Percentiles rank a stretch among this genome's conserved stretches.
Conservation (phyloP, 2,113 vertebrate species). For the Brienomyrus brachyistius region DNA sequence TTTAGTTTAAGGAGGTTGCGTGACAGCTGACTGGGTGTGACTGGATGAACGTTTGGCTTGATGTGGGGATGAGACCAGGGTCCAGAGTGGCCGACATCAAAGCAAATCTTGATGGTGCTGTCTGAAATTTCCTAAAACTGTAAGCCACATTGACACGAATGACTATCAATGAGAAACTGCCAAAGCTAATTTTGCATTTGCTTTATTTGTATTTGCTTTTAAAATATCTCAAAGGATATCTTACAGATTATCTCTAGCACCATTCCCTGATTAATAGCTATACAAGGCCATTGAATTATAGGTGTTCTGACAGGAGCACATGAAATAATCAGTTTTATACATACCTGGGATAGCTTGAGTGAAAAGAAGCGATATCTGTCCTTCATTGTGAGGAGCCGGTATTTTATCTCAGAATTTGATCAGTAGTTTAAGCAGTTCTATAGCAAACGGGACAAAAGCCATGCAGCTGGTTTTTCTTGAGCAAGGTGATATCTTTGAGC, state of each 20-base stretch:
- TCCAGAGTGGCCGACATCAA: not conserved
- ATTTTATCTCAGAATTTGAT: not conserved
- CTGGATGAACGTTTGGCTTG: not conserved
- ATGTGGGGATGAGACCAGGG: not conserved
- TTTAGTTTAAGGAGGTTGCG: not conserved
- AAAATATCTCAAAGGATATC: not conserved
- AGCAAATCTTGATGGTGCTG: not conserved
- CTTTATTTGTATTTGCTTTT: not conserved
- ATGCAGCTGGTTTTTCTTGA: not conserved
- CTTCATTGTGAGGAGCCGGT: not conserved
- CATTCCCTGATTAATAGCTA: not conserved
- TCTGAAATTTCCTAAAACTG: not conserved
- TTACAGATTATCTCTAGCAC: not conserved
- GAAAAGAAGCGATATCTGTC: not conserved
- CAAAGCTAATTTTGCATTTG: not conserved
- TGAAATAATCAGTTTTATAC: not conserved
- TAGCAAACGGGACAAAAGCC: not conserved
- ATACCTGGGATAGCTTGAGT: not conserved
- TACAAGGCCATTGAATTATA: not conserved
- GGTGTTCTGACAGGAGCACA: not conserved
- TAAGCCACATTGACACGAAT: not conserved
- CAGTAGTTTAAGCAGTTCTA: not conserved
- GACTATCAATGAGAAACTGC: not conserved
- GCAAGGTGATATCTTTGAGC: too few species aligned
- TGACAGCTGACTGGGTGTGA: not conserved